Percentiles rank a stretch among this genome's conserved stretches.
phyloP scores from a whole-genome alignment of 2,113 vertebrate species.

The Pampusana beccarii region DNA sequence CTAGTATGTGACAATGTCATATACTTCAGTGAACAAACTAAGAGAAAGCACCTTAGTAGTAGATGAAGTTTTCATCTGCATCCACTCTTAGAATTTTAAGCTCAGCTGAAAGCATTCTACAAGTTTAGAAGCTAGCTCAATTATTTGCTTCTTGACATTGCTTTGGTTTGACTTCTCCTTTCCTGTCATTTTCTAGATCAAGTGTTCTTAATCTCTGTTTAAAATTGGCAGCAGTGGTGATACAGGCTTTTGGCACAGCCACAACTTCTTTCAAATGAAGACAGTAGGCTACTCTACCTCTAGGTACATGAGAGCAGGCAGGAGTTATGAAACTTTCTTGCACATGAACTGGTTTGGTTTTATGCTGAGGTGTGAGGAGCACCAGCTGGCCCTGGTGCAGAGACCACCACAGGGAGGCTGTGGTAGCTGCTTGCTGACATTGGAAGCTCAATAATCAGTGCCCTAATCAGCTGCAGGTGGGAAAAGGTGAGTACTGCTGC shows the following conservation, averaged over 20 bases:
- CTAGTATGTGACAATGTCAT: neutral
- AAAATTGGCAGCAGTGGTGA: neutral
- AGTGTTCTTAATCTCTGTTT: neutral
- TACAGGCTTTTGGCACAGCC: neutral
- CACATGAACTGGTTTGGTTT: neutral
- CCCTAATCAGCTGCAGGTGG: neutral
- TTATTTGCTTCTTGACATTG: neutral
- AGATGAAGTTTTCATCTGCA: neutral
- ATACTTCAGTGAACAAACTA: neutral
- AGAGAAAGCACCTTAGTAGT: neutral
- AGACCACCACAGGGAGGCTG: neutral
- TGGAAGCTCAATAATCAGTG: rapidly evolving
- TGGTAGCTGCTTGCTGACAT: neutral
- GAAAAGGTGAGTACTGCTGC: neutral
- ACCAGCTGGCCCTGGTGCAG: neutral
- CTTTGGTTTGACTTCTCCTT: neutral
- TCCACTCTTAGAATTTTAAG: neutral
- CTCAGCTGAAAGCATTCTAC: neutral
- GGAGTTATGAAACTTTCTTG: neutral
- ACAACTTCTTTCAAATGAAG: neutral
- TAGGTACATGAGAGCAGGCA: neutral
- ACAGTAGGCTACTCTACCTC: neutral
- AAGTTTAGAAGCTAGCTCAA: neutral
- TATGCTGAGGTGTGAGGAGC: neutral
- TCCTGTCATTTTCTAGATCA: neutral